Percentiles rank a stretch among this genome's conserved stretches.
Evolutionary conservation across 2,797 vertebrate species (phyloP).

Genomic region (Sebastes cheni): DNA sequence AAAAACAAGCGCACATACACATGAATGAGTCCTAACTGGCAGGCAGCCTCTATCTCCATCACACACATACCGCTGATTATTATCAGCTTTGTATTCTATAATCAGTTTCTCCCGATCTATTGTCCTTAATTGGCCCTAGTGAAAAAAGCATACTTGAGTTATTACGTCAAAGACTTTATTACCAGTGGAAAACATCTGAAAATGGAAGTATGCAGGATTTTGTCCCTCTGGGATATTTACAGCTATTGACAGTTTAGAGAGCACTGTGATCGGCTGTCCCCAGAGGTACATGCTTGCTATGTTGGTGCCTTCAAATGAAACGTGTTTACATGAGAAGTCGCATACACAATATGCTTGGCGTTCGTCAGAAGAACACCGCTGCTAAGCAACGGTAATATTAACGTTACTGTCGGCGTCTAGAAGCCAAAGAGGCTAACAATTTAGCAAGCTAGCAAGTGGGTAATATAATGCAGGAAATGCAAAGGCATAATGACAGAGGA

Average conservation of each 20-base stretch:
- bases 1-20: constrained; percentile 12
- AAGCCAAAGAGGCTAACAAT: too few relatives aligned
- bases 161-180: constrained; percentile 30
- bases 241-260: background rate
- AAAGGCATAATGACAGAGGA: too few relatives aligned
- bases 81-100: constrained; percentile 42
- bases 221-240: constrained; percentile 39
- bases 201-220: constrained; percentile 24
- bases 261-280: background rate
- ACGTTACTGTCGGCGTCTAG: too few relatives aligned
- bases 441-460: too few relatives aligned
- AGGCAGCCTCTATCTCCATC: background rate
- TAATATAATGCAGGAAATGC: too few relatives aligned
- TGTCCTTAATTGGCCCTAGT: constrained; percentile 16
- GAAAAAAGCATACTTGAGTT: constrained; percentile 29
- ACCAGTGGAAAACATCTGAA: constrained; percentile 4
- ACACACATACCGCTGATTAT: constrained; percentile 36
- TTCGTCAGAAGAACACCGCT: too few relatives aligned
- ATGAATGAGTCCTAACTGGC: constrained; percentile 15
- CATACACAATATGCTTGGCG: too few relatives aligned
- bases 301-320: too few relatives aligned
- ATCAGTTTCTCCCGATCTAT: constrained; percentile 3
- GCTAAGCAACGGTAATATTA: too few relatives aligned
- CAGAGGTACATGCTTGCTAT: background rate
- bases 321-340: too few relatives aligned